These are phyloP conservation scores for Aleadryas rufinucha DNA, from an alignment of 2,113 vertebrate species.

Conservation along the genomic window DNA sequence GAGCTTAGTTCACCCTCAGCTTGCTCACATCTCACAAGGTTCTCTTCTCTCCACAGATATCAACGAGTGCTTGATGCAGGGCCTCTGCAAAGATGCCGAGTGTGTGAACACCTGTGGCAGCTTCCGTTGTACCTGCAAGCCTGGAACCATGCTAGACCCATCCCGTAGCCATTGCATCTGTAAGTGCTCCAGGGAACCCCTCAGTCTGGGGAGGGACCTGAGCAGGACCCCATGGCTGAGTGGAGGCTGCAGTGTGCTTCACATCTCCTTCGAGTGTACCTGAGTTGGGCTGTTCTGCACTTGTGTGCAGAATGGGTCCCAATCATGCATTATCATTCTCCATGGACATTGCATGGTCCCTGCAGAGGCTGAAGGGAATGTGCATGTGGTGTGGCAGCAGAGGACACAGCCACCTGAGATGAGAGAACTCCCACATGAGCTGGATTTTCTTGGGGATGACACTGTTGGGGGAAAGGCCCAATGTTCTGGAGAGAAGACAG, in stretches of 20 bases:
- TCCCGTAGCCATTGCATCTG: slow-evolving; percentile 93
- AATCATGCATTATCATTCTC: not conserved
- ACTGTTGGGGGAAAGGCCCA: not conserved
- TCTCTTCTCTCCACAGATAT: slow-evolving; percentile 79
- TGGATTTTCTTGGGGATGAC: not conserved
- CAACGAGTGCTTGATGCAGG: slow-evolving; percentile 87
- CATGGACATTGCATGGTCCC: not conserved
- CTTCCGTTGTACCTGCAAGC: slow-evolving; percentile 88
- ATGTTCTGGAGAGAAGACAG: not conserved
- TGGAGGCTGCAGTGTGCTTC: not conserved
- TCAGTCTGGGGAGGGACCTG: not conserved
- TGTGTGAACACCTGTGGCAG: slow-evolving; percentile 94
- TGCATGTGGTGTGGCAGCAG: not conserved
- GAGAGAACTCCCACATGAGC: not conserved
- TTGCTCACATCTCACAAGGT: not conserved
- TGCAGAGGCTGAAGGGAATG: not conserved
- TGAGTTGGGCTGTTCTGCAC: not conserved
- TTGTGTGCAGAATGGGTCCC: not conserved
- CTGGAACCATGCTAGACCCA: slow-evolving; percentile 89
- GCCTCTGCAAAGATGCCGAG: slow-evolving; percentile 86
- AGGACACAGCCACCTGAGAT: not conserved
- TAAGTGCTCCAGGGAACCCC: slow-evolving; percentile 72
- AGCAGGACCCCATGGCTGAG: not conserved
- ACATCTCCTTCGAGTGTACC: not conserved
- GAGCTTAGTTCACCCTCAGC: not conserved